Percentiles rank a stretch among this genome's conserved stretches.
Evolutionary conservation across 2,113 vertebrate species (phyloP).

Genomic region (Mustela nigripes): DNA sequence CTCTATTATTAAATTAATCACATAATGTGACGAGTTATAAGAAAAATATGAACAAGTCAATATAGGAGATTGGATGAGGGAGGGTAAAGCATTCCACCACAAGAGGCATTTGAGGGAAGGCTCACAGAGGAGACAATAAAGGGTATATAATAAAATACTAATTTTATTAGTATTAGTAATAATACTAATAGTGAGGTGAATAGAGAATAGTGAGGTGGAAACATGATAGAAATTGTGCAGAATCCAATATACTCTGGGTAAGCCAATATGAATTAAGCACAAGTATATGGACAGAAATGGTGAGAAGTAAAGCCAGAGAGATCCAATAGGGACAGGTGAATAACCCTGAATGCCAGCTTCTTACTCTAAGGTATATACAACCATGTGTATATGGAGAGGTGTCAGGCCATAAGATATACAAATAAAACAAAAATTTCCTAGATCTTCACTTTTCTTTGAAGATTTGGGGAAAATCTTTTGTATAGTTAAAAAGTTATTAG

Average conservation of each 20-base stretch:
- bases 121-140: neutral
- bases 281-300: neutral
- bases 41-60: neutral
- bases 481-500: neutral
- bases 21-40: neutral
- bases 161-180: no score
- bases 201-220: neutral
- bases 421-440: neutral
- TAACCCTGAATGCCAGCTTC: neutral
- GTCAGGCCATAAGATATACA: neutral
- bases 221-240: neutral
- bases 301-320: neutral
- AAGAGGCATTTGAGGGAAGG: neutral
- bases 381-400: neutral
- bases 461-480: neutral
- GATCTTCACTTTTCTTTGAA: neutral
- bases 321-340: neutral
- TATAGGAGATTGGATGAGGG: neutral
- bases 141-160: neutral
- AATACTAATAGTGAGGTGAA: no score
- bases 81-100: neutral
- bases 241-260: neutral
- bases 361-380: neutral
- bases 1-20: conserved; percentile 28
- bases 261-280: neutral